Conservation (phyloP, 2,888 invertebrate genomes). For the Gymnocheta viridis region DNA sequence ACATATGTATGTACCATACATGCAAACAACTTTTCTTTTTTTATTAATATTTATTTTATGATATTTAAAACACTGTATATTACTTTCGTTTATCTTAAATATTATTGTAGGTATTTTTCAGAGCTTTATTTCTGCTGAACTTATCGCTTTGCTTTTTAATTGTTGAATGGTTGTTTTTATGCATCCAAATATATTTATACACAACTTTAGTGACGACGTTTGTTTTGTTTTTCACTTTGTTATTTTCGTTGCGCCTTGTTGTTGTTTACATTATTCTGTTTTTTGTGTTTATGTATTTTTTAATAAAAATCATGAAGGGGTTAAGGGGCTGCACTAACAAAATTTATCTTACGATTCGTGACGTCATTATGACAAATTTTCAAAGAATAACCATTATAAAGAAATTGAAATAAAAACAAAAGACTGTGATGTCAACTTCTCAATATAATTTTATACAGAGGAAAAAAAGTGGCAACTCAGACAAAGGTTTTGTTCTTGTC, state of each 20-base stretch:
- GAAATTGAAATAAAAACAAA: neutral
- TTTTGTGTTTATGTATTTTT: constrained; percentile 16
- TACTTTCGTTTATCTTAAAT: neutral
- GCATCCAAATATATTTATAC: constrained; percentile 24
- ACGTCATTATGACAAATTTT: constrained; percentile 39
- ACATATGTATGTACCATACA: too few species aligned
- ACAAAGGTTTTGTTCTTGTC: too few species aligned
- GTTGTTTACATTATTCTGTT: constrained; percentile 56
- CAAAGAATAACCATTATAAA: neutral
- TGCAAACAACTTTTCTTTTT: neutral
- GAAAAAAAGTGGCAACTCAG: too few species aligned
- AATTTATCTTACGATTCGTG: constrained; percentile 64
- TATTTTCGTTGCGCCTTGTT: constrained; percentile 42
- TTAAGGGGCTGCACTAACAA: neutral
- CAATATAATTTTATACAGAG: too few species aligned
- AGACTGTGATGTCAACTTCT: neutral
- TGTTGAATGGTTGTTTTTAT: constrained; percentile 69
- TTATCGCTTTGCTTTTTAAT: constrained; percentile 71
- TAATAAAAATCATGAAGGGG: neutral
- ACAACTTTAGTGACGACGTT: constrained; percentile 23
- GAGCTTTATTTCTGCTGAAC: constrained; percentile 59
- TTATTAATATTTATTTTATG: constrained; percentile 3
- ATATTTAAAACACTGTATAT: neutral
- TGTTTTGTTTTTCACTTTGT: constrained; percentile 54
- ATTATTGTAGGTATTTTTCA: neutral